Evolutionary conservation across 2,113 vertebrate genomes (phyloP).

Genomic region (Hypocryptadius cinnamomeus): DNA sequence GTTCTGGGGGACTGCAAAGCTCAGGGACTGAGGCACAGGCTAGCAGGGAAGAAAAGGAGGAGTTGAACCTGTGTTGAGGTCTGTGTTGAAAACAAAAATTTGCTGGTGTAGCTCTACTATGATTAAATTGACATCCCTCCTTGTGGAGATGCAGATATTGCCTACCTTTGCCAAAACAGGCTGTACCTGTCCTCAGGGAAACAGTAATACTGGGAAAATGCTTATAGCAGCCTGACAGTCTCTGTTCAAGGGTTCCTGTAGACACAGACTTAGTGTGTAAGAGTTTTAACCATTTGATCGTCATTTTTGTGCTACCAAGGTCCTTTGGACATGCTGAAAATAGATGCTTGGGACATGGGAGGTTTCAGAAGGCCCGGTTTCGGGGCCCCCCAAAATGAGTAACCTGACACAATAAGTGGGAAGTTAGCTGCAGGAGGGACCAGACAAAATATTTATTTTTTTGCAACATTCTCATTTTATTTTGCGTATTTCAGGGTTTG

Average conservation of each 20-base stretch:
- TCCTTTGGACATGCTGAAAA: not conserved
- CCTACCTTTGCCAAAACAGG: not conserved
- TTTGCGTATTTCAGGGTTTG: not conserved
- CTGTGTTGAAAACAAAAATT: not conserved
- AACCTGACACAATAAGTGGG: fast-evolving
- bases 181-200: not conserved
- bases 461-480: not conserved
- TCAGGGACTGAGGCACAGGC: not conserved
- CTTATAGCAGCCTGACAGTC: not conserved
- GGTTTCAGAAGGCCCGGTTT: not conserved
- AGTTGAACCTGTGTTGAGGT: not conserved
- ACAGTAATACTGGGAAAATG: not conserved
- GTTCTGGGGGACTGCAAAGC: not conserved
- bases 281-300: not conserved
- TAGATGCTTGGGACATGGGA: not conserved
- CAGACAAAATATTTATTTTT: not conserved
- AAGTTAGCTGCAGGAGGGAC: not conserved
- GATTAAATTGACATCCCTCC: not conserved
- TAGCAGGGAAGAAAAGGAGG: not conserved
- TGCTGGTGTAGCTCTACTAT: not conserved
- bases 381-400: not conserved
- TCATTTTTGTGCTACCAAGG: not conserved
- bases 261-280: not conserved
- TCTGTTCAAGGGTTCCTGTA: not conserved
- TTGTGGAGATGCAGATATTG: not conserved